phyloP scores from a whole-genome alignment of 2,888 invertebrate species.

The Xiphydria camelus region DNA sequence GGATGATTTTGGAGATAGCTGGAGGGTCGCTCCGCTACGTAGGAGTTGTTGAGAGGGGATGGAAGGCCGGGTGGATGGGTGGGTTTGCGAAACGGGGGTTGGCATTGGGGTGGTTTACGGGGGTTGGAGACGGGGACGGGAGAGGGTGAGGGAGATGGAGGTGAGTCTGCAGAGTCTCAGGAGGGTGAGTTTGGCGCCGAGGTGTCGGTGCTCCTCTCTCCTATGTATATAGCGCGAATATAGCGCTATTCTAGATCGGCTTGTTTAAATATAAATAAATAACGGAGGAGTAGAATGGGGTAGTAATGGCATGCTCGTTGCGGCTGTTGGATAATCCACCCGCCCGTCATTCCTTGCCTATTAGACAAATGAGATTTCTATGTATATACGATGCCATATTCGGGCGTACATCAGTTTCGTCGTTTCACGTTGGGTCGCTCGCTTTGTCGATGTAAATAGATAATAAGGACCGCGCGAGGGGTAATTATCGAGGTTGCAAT shows the following conservation, averaged over 20 bases:
- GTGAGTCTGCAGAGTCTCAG: conserved; percentile 56
- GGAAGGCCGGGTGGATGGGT: conserved; percentile 22
- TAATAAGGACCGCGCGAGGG: too few relatives aligned
- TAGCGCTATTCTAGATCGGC: conserved; percentile 24
- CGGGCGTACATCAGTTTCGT: too few relatives aligned
- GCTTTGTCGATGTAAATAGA: too few relatives aligned
- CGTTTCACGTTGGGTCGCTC: too few relatives aligned
- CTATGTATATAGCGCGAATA: conserved; percentile 12
- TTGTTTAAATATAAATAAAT: conserved; percentile 46
- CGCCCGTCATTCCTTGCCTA: too few relatives aligned
- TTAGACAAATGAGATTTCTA: too few relatives aligned
- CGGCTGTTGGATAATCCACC: too few relatives aligned
- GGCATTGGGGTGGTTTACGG: conserved; percentile 44
- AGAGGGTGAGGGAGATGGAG: conserved; percentile 42
- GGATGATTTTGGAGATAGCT: conserved; percentile 59
- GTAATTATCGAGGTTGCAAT: too few relatives aligned
- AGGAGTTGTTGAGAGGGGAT: conserved; percentile 48
- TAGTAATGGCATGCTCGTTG: background rate
- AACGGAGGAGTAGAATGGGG: conserved; percentile 26
- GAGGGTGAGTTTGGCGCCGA: conserved; percentile 58
- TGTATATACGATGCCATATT: too few relatives aligned
- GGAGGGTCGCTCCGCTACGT: conserved; percentile 51
- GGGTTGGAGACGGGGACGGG: conserved; percentile 25
- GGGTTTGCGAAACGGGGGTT: conserved; percentile 32
- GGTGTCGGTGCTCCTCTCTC: conserved; percentile 54